Base-by-base conservation (phyloP, 2,113 vertebrate genomes). In the Myotis lucifugus region DNA sequence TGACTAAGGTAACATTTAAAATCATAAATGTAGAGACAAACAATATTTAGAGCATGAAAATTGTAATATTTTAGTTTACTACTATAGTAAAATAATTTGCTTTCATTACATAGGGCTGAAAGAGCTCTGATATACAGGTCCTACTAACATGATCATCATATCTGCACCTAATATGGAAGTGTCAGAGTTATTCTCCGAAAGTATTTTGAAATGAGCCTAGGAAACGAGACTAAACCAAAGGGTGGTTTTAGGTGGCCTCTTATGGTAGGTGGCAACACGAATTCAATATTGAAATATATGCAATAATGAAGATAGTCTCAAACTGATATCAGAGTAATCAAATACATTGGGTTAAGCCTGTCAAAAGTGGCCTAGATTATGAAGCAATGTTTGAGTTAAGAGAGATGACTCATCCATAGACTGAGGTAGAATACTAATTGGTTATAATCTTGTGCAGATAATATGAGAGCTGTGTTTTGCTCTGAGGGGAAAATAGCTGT, bases 151-250 rank as follows among this genome's bases (percentile, higher is more conserved):
- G 67, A 66, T 40, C 79, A 76, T 42, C 91, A 74, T 88, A 70
- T 79, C 27, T 72, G 5, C 0, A 72, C 21, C 25, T 70, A 84
- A 29, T 34, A n/a, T 34, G 64, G 6, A 48, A 32, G 1, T 40
- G 0, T 59, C 12, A 64, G 25, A 69, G 0, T 0, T 37, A 84
- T 50, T 13, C 5, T 27, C 1, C n/a, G 66, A 54, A 0, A 21
- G 3, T 37, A n/a, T 70, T 92, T 48, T 91, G 29, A 91, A 85
- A 85, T 69, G 37, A 32, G 12, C 1, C 1, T 59, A 48, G 9
- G 4, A 67, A 69, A 7, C 61, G 8, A 34, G 10, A 85, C 5
- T 69, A 70, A 93, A 37, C 13, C 14, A 52, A 79, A 85, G 40
- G 25, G 34, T 66, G 3, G 9, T 21, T 29, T 69, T 54, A 40